Evolutionary conservation across 1,140 invertebrate species (phyloP), one percentile per base, ranked within the genome.

Genomic region (Nasonia longicornis): DNA sequence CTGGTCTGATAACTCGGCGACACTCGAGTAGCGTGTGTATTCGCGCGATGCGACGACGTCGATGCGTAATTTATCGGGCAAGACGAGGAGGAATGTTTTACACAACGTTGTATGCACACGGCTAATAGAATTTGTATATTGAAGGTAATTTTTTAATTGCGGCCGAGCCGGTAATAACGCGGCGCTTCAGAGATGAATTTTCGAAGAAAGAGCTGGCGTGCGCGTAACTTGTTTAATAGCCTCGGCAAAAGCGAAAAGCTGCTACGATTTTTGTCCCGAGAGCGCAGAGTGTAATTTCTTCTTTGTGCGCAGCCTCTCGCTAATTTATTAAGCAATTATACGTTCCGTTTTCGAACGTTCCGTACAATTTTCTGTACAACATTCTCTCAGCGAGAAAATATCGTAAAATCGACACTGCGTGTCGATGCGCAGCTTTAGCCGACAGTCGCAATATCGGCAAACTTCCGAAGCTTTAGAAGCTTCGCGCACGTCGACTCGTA

Each of bases 1-100:
- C 69, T 71, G 69, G 31, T 42, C 69, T 71, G 69, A 71, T 71
- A 71, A 71, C 26, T 31, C 35, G 69, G 35, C 69, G 69, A 71
- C 69, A 71, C 35, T 71, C 69, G 69, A 71, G 31, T 71, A n/a
- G 20, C 35, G 69, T 38, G 69, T n/a, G 69, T 71, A 42, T 16
- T 67, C 20, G n/a, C 70, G 26, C 20, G 66, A 69, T 66, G 20
- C 63, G 16, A 20, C 11, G 16, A 20, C 16, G 38, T n/a, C 70
- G 70, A 72, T 72, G 10, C 69, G 70, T 20, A 58, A 58, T 58
- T 58, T 58, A 58, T n/a, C 52, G 52, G 20, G 16, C 20, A n/a
- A 58, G 20, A 58, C 16, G 52, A 58, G 20, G 20, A 58, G 16
- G 70, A 72, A 22, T n/a, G 31, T 45, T 45, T 20, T 42, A 72